Conservation (phyloP, 1,140 invertebrate genomes). For the Hesperophylax magnus region DNA sequence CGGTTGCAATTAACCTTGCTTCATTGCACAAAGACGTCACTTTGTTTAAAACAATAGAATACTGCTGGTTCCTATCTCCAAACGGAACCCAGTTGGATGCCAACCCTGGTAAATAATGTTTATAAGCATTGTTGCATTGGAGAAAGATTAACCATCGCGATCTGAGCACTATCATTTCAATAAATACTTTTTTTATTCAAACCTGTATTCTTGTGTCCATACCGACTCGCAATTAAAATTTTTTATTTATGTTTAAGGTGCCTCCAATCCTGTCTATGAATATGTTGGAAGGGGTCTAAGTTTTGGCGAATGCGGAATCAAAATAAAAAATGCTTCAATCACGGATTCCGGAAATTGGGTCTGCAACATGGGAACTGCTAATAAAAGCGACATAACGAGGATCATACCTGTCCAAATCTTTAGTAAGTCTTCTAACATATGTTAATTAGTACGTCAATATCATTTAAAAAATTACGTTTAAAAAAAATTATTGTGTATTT, state of each 20-base stretch:
- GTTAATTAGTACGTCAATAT: neutral
- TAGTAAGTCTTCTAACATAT: slow-evolving; percentile 26
- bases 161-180: too few species aligned
- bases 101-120: slow-evolving; percentile 46
- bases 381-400: neutral
- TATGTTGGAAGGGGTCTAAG: slow-evolving; percentile 49
- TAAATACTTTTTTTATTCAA: too few species aligned
- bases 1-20: too few species aligned
- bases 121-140: too few species aligned
- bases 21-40: too few species aligned
- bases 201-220: too few species aligned
- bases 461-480: neutral
- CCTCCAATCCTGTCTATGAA: slow-evolving; percentile 22
- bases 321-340: slow-evolving; percentile 33
- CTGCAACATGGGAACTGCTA: slow-evolving; percentile 44
- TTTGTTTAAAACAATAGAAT: slow-evolving; percentile 41
- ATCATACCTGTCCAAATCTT: slow-evolving; percentile 37
- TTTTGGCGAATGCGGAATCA: slow-evolving; percentile 51
- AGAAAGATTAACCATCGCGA: too few species aligned
- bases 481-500: slow-evolving; percentile 11
- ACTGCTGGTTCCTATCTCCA: slow-evolving; percentile 50
- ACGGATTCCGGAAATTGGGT: slow-evolving; percentile 45
- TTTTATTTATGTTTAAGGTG: slow-evolving; percentile 32
- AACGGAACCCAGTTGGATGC: neutral
- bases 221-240: neutral